Percentiles rank a stretch among this genome's conserved stretches.
phyloP scores from a whole-genome alignment of 2,888 invertebrate genomes.

The Cephalotes varians region DNA sequence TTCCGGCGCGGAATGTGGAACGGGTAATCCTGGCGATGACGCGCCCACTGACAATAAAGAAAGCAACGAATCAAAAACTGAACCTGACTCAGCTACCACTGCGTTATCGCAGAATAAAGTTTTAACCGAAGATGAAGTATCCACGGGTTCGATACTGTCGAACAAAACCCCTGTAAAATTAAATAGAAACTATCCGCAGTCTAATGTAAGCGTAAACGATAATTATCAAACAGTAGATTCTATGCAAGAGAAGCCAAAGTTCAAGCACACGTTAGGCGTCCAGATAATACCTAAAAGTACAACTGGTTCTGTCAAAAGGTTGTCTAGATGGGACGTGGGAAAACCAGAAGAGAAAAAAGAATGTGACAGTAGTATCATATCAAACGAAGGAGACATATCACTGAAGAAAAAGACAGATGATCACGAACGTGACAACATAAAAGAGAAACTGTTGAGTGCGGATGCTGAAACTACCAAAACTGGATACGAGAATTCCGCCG shows the following conservation, averaged over 20 bases:
- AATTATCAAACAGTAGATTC: constrained; percentile 68
- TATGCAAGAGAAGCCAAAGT: constrained; percentile 78
- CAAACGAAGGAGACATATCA: constrained; percentile 82
- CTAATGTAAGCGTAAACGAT: constrained; percentile 63
- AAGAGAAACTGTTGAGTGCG: constrained; percentile 42
- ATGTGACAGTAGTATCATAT: constrained; percentile 79
- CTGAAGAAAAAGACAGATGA: constrained; percentile 65
- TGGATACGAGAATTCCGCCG: constrained; percentile 67
- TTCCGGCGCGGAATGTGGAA: constrained; percentile 90
- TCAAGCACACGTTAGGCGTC: constrained; percentile 83
- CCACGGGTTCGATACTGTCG: constrained; percentile 73
- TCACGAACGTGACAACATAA: constrained; percentile 46
- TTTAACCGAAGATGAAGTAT: constrained; percentile 75
- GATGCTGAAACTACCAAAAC: constrained; percentile 49
- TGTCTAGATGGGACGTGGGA: constrained; percentile 86
- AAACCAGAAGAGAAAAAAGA: constrained; percentile 79
- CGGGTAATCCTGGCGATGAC: constrained; percentile 89
- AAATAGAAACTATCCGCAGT: constrained; percentile 73
- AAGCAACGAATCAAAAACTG: constrained; percentile 80
- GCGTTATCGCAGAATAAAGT: constrained; percentile 70
- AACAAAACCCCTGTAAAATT: constrained; percentile 73
- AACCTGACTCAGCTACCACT: constrained; percentile 75
- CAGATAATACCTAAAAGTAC: constrained; percentile 81
- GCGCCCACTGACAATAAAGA: constrained; percentile 79
- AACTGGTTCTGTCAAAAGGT: constrained; percentile 78